Percentiles rank a stretch among this genome's conserved stretches.
Evolutionary conservation across 2,113 vertebrate genomes (phyloP).

Genomic region (Mesitornis unicolor): DNA sequence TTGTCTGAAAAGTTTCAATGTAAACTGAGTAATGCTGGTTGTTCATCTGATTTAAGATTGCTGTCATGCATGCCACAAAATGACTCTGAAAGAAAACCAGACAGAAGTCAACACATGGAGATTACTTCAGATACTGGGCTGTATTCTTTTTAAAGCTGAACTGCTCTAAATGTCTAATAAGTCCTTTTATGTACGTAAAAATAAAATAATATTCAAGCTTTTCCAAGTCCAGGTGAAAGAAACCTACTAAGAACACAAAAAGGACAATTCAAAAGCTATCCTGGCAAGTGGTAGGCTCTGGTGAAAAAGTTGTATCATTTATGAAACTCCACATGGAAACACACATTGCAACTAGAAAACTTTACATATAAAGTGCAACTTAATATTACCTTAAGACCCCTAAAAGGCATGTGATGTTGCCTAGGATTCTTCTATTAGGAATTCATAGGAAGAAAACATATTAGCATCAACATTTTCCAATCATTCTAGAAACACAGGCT

Average conservation of each 20-base stretch:
- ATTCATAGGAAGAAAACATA: background rate
- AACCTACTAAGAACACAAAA: background rate
- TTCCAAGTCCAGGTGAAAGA: background rate
- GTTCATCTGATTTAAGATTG: constrained; percentile 92
- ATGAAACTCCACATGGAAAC: background rate
- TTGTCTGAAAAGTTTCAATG: constrained; percentile 89
- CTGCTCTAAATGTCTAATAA: background rate
- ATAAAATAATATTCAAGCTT: background rate
- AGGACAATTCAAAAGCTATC: background rate
- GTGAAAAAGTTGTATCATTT: background rate
- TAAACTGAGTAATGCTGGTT: constrained; percentile 90
- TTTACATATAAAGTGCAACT: background rate
- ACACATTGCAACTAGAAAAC: background rate
- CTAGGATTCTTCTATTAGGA: background rate
- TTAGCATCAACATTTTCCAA: background rate
- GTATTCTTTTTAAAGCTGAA: background rate
- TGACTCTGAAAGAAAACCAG: constrained; percentile 81
- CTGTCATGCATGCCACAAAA: constrained; percentile 97
- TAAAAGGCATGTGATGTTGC: background rate
- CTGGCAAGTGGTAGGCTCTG: background rate
- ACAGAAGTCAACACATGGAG: background rate
- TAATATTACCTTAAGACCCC: background rate
- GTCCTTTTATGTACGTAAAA: background rate
- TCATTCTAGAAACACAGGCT: background rate
- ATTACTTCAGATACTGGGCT: background rate